A percentile compares a stretch with the other conserved stretches of the same genome.
These are phyloP conservation scores for Muscidifurax raptorellus DNA, from an alignment of 1,140 invertebrate species.

Conservation along the genomic window DNA sequence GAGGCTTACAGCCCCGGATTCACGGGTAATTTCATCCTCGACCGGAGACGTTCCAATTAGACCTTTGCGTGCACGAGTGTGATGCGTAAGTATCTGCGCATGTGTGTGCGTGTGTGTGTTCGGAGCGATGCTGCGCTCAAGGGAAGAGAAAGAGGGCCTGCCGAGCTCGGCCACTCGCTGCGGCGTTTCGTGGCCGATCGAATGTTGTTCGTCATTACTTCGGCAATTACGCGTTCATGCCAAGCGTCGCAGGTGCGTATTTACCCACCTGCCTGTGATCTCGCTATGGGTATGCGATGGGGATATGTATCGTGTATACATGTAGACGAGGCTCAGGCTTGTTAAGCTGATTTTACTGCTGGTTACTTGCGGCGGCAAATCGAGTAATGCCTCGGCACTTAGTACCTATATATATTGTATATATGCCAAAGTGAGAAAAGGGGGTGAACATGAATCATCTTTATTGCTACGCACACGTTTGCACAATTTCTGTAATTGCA, in stretches of 20 bases:
- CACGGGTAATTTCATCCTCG: slow-evolving; percentile 49
- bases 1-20: slow-evolving; percentile 20
- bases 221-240: neutral
- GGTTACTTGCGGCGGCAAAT: too few species aligned
- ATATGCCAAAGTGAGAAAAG: too few species aligned
- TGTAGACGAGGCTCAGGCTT: too few species aligned
- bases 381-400: too few species aligned
- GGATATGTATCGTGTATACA: neutral
- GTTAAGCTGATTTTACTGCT: too few species aligned
- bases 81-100: neutral
- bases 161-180: too few species aligned
- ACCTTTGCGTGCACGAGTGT: neutral
- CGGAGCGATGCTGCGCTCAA: neutral
- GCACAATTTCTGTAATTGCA: too few species aligned
- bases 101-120: neutral
- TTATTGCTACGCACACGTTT: too few species aligned
- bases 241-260: neutral
- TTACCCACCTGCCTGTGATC: neutral
- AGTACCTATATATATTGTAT: too few species aligned
- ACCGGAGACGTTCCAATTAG: slow-evolving; percentile 47
- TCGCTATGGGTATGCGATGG: too few species aligned
- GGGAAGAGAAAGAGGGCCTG: too few species aligned
- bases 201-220: slow-evolving; percentile 40
- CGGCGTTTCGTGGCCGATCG: neutral
- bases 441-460: too few species aligned